A percentile compares a stretch with the other conserved stretches of the same genome.
phyloP scores from a whole-genome alignment of 37 sponge, comb jelly and placozoan species.

The Spongilla lacustris region DNA sequence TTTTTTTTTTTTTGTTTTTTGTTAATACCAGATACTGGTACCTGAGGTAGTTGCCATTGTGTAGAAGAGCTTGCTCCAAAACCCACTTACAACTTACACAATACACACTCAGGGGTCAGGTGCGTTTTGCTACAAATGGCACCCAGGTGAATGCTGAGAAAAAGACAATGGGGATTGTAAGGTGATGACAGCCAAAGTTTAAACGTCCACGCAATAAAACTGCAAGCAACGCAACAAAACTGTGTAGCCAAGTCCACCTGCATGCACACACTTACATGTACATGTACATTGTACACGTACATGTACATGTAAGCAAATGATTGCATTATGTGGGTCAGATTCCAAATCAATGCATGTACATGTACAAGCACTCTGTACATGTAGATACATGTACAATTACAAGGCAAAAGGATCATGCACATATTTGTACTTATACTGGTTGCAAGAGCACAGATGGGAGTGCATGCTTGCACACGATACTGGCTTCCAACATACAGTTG shows the following conservation, averaged over 20 bases:
- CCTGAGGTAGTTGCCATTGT: not conserved
- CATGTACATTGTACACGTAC: too few relatives aligned
- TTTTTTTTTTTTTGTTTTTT: not conserved
- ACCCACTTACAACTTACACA: conserved; percentile 52
- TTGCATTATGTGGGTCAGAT: too few relatives aligned
- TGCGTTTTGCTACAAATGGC: not conserved
- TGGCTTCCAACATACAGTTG: too few relatives aligned
- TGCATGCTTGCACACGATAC: too few relatives aligned
- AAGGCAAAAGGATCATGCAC: too few relatives aligned
- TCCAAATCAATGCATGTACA: not conserved
- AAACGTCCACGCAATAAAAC: conserved; percentile 15
- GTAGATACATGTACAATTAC: too few relatives aligned
- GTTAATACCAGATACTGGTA: not conserved
- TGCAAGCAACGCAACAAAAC: not conserved
- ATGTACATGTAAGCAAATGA: not conserved
- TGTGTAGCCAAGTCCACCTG: too few relatives aligned
- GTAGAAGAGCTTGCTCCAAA: conserved; percentile 1
- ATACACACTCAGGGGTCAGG: conserved; percentile 11
- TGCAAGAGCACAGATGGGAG: too few relatives aligned
- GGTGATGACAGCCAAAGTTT: not conserved
- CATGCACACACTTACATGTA: conserved; percentile 4
- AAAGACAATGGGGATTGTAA: not conserved
- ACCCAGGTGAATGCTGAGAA: not conserved
- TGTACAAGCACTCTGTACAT: too few relatives aligned
- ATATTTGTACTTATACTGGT: too few relatives aligned